These are phyloP conservation scores for Tauraco erythrolophus DNA, from an alignment of 2,113 vertebrate genomes.

Conservation along the genomic window DNA sequence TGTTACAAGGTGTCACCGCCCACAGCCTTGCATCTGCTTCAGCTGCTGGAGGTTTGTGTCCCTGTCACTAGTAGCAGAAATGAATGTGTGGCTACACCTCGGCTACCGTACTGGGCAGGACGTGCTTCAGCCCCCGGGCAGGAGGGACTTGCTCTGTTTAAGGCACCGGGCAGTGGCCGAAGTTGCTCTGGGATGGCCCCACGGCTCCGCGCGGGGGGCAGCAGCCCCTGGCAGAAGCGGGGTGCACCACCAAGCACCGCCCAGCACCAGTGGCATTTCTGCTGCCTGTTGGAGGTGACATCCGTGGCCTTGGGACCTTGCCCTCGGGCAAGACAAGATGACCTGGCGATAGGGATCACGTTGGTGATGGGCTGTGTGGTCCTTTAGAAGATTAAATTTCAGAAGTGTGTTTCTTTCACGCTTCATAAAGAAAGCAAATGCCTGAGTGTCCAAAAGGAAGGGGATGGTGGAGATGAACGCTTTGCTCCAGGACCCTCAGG, in stretches of 20 bases:
- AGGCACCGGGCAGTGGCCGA: rapidly evolving
- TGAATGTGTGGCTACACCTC: background rate
- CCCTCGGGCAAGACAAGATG: rapidly evolving
- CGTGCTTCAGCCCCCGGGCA: background rate
- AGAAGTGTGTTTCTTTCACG: background rate
- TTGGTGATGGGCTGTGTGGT: background rate
- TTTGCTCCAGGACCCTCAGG: background rate
- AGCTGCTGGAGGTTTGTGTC: background rate
- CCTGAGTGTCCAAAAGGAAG: background rate
- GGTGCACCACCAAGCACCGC: background rate
- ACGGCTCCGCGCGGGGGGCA: rapidly evolving
- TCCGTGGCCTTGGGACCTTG: rapidly evolving
- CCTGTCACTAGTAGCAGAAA: background rate
- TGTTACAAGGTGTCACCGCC: background rate
- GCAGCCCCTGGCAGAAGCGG: background rate
- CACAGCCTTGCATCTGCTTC: background rate
- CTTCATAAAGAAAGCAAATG: background rate
- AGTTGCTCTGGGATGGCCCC: background rate
- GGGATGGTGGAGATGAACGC: background rate
- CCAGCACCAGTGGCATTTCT: background rate
- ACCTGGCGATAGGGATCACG: background rate
- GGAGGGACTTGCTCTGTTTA: background rate
- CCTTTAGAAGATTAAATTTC: background rate
- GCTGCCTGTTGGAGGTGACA: background rate
- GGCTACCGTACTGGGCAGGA: background rate